Base-by-base conservation (phyloP, 2,888 invertebrate genomes). In the Tenthredo amoena region DNA sequence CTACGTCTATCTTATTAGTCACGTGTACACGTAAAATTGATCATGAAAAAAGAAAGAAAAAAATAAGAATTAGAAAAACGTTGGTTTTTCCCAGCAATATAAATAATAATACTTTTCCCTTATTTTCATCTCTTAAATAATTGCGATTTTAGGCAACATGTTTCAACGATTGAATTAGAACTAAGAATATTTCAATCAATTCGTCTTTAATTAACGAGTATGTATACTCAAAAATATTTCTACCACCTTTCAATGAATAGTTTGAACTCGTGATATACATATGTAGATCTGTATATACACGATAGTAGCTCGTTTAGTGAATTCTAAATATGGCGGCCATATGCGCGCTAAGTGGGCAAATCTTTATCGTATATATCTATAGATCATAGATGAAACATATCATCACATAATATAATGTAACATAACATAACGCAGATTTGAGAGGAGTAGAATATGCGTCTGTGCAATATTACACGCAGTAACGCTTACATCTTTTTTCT, bases 261-360 rank as follows among this genome's bases (percentile, higher is more conserved):
- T 62, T 81, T 21, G 40, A 37, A 40, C 40, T 62, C 81, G 58
- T 40, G 58, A 62, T 62, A 9, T 74, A 34, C 10, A 31, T 68
- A 34, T 31, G 18, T 34, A 34, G 7, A n/a, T n/a, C 9, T 21
- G 43, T 43, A 40, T 43, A 40, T 40, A 43, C 15, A 55, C n/a
- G 26, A 21, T n/a, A n/a, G 40, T 34, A 77, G 77, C 50, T 81
- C 40, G 58, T 40, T 81, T 21, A 62, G 81, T 62, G 26, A 81
- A 26, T 81, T 62, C 81, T 62, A 81, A 81, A 81, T 40, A 81
- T 81, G 81, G 81, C 81, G 81, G 81, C 81, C 81, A 81, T 81
- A 81, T 81, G 62, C 81, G 62, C 81, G 81, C 81, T 81, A 81
- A 81, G 58, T 50, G 62, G 58, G 21, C 26, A 55, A 50, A 77